A percentile compares a stretch with the other conserved stretches of the same genome.
phyloP scores from a whole-genome alignment of 2,888 invertebrate species.

The Galerucella pusilla region DNA sequence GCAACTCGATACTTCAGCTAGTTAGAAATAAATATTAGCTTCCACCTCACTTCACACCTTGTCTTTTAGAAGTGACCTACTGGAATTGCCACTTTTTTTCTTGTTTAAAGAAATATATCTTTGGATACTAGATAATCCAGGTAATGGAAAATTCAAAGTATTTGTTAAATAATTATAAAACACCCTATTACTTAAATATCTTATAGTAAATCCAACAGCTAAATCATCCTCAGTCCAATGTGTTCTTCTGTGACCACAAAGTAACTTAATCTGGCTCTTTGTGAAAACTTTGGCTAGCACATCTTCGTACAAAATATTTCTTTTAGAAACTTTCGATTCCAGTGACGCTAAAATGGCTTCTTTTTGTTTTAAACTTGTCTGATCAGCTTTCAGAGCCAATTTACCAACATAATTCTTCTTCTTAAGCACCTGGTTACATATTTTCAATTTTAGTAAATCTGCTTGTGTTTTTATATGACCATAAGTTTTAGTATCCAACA shows the following conservation, averaged over 20 bases:
- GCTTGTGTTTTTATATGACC: constrained; percentile 11
- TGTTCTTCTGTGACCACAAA: constrained; percentile 49
- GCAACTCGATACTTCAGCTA: not conserved
- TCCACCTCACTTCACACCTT: not conserved
- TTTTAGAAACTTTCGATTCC: not conserved
- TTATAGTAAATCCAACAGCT: constrained; percentile 51
- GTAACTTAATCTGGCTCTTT: constrained; percentile 50
- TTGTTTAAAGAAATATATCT: constrained; percentile 33
- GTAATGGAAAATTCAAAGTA: constrained; percentile 51
- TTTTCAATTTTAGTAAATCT: constrained; percentile 9
- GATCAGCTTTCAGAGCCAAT: not conserved
- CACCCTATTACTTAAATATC: constrained; percentile 51
- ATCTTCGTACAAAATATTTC: constrained; percentile 35
- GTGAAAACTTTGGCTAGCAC: constrained; percentile 46
- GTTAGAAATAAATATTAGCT: not conserved
- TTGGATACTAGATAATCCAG: constrained; percentile 51
- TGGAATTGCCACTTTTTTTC: constrained; percentile 1
- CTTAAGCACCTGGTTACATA: constrained; percentile 7
- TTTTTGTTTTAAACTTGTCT: constrained; percentile 30
- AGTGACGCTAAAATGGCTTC: not conserved
- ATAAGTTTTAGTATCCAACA: constrained; percentile 7
- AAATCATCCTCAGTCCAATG: constrained; percentile 53
- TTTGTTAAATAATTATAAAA: constrained; percentile 51
- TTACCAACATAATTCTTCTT: not conserved
- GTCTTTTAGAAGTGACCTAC: not conserved